Base-by-base conservation (phyloP, 1,140 invertebrate genomes). In the Drosophila nigromelanica region DNA sequence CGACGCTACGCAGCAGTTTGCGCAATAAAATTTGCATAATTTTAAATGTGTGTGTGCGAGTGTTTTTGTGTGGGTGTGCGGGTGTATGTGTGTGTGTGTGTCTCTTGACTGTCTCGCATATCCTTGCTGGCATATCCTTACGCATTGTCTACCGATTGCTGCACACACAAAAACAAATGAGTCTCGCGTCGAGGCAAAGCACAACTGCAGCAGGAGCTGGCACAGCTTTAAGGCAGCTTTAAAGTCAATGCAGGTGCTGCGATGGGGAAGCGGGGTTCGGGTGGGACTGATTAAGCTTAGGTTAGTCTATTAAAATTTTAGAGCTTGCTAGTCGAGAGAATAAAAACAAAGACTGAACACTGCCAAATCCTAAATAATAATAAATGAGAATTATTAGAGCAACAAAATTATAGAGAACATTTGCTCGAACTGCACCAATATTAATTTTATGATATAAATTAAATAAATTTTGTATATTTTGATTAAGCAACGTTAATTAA, bases 21-120 rank as follows among this genome's bases (percentile, higher is more conserved):
- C 87, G 87, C 90, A 90, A 90, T 90, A 87, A 90, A 90, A 90
- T 90, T 90, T 90, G 87, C 87, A 90, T 90, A 90, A 90, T 90
- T 90, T 90, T 80, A 80, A 89, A 89, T 86, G 83, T 89, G 71
- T 85, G 60, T 66, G 67, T 56, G 48, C 63, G 63, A 45, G 64
- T 55, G 51, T 51, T 52, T 67, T 59, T 54, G n/a, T n/a, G n/a
- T n/a, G n/a, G n/a, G n/a, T n/a, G n/a, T n/a, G n/a, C n/a, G 43
- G 30, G 59, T 64, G 55, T 58, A 52, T 54, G 64, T 59, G 50
- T 70, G 64, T 60, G 52, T 55, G 33, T 70, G 67, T 76, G 83
- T 87, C 76, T 82, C 78, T 83, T 43, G 83, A 54, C 83, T 87
- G 83, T 87, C 83, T 89, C 83, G 83, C 79, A 87, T 89, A 89